Evolutionary conservation across 2,888 invertebrate species (phyloP).

Genomic region (Empis stercorea): DNA sequence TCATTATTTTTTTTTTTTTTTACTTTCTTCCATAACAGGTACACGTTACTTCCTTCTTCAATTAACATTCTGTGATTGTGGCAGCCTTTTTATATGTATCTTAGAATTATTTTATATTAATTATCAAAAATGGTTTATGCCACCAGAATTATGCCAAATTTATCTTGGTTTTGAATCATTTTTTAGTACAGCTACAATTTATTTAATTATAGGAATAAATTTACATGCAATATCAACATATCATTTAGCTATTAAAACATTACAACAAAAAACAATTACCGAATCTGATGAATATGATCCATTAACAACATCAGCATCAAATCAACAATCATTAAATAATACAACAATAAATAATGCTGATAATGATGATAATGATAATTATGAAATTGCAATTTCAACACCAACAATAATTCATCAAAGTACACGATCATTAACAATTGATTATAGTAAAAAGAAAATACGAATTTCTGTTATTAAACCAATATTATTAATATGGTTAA

Average conservation of each 20-base stretch:
- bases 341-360: too few relatives aligned
- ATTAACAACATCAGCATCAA: not conserved
- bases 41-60: slow-evolving; percentile 41
- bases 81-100: slow-evolving; percentile 35
- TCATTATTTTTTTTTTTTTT: too few relatives aligned
- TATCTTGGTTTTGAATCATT: slow-evolving; percentile 45
- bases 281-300: slow-evolving; percentile 9
- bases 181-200: slow-evolving; percentile 42
- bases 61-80: slow-evolving; percentile 40
- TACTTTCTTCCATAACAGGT: slow-evolving; percentile 30
- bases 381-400: slow-evolving; percentile 14
- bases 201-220: slow-evolving; percentile 43
- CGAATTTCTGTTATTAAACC: slow-evolving; percentile 41
- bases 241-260: slow-evolving; percentile 12
- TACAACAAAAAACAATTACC: slow-evolving; percentile 2
- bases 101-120: slow-evolving; percentile 43
- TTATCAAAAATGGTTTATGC: slow-evolving; percentile 40
- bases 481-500: slow-evolving; percentile 44
- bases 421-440: slow-evolving; percentile 40
- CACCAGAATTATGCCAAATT: slow-evolving; percentile 38
- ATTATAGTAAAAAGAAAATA: slow-evolving; percentile 39
- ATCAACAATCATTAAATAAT: too few relatives aligned
- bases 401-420: not conserved
- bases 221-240: slow-evolving; percentile 43
- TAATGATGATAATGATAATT: slow-evolving; percentile 9